Percentiles rank a stretch among this genome's conserved stretches.
These are phyloP conservation scores for Tautogolabrus adspersus DNA, from an alignment of 2,113 vertebrate species.

Conservation along the genomic window DNA sequence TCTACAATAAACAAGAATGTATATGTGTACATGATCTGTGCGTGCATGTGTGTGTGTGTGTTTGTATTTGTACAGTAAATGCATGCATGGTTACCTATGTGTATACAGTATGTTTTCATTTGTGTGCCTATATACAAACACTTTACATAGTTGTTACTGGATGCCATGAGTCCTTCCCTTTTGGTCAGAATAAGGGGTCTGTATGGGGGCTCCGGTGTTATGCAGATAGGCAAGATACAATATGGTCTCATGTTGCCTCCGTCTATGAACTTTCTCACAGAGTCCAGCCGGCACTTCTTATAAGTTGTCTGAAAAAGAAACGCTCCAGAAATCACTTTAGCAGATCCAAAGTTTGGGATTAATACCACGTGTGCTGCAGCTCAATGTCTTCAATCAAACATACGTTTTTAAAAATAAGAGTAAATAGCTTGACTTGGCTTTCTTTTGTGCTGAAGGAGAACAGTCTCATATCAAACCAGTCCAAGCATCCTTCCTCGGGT, in stretches of 20 bases:
- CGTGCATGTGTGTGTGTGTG: conserved; percentile 26
- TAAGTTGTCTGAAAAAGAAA: conserved; percentile 16
- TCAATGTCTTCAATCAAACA: conserved; percentile 13
- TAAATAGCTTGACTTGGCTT: not conserved
- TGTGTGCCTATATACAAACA: conserved; percentile 47
- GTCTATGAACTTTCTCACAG: conserved; percentile 33
- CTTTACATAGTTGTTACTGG: conserved; percentile 26
- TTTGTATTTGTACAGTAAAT: conserved; percentile 26
- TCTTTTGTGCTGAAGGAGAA: conserved; percentile 10
- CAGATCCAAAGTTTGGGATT: not conserved
- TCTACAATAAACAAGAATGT: conserved; percentile 17
- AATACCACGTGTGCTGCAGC: conserved; percentile 10
- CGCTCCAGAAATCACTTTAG: conserved; percentile 5
- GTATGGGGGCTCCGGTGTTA: conserved; percentile 43
- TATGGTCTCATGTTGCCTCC: conserved; percentile 49
- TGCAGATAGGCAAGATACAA: conserved; percentile 44
- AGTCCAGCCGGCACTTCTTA: conserved; percentile 32
- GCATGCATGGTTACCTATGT: conserved; percentile 64
- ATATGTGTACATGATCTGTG: conserved; percentile 22
- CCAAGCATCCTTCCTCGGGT: conserved; percentile 34
- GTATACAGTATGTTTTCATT: conserved; percentile 41
- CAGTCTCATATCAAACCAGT: conserved; percentile 28
- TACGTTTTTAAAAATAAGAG: conserved; percentile 19
- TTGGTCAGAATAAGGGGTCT: conserved; percentile 31
- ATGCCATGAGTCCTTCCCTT: conserved; percentile 25